phyloP scores from a whole-genome alignment of 2,888 invertebrate species.

The Pandemis corylana region DNA sequence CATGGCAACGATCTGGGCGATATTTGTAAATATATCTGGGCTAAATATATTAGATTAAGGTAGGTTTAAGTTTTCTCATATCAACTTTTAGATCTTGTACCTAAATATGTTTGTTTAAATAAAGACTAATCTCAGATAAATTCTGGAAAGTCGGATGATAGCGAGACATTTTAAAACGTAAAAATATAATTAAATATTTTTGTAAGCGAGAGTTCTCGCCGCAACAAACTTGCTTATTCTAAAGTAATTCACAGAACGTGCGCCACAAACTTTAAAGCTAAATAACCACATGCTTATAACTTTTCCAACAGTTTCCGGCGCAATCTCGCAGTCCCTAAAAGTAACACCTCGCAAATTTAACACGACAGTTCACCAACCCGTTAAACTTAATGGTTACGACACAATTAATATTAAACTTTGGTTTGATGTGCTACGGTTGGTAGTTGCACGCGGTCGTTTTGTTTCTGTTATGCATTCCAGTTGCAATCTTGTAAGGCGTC shows the following conservation, averaged over 20 bases:
- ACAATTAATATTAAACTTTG: constrained; percentile 18
- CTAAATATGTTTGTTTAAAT: no score
- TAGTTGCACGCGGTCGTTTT: neutral
- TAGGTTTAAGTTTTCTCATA: no score
- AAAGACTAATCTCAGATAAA: no score
- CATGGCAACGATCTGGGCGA: no score
- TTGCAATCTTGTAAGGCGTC: constrained; percentile 31
- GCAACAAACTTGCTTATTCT: neutral
- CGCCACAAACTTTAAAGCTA: constrained; percentile 10
- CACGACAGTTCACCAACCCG: constrained; percentile 25
- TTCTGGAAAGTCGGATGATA: no score
- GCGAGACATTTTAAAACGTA: no score
- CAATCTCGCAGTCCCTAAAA: constrained; percentile 33
- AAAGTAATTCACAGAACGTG: constrained; percentile 18
- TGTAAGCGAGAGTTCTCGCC: neutral
- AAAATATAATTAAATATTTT: no score
- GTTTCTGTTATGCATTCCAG: constrained; percentile 22
- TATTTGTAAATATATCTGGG: no score
- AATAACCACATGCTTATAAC: constrained; percentile 35
- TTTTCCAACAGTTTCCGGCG: constrained; percentile 8
- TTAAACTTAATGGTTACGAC: constrained; percentile 10
- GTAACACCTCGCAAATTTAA: constrained; percentile 25
- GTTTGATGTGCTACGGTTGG: constrained; percentile 3
- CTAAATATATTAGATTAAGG: no score
- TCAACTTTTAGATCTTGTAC: no score